A percentile compares a stretch with the other conserved stretches of the same genome.
phyloP scores from a whole-genome alignment of 2,113 vertebrate species.

The Sylvia atricapilla region DNA sequence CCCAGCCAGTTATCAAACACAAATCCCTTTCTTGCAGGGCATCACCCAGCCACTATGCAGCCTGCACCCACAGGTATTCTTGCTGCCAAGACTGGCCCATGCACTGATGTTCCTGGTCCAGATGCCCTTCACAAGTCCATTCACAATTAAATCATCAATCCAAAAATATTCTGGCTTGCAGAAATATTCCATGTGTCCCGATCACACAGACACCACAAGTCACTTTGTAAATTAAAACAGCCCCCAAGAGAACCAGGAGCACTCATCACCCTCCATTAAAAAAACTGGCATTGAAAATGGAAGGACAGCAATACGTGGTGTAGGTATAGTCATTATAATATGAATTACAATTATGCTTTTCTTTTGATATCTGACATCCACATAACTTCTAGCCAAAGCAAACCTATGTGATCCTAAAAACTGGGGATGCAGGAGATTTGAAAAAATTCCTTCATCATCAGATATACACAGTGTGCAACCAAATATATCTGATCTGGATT shows the following conservation, averaged over 20 bases:
- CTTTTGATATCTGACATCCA: not conserved
- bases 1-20: not conserved
- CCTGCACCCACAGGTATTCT: not conserved
- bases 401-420: not conserved
- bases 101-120: not conserved
- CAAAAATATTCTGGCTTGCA: not conserved
- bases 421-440: rapidly evolving
- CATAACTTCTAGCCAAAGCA: not conserved
- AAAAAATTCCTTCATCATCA: not conserved
- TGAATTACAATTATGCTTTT: not conserved
- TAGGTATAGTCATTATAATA: not conserved
- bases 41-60: not conserved
- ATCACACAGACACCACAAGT: not conserved
- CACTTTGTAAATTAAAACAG: not conserved
- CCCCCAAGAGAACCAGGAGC: not conserved
- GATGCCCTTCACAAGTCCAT: not conserved
- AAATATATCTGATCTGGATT: not conserved
- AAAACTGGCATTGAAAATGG: not conserved
- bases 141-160: not conserved
- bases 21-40: not conserved
- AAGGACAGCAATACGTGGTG: not conserved
- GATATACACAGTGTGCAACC: not conserved
- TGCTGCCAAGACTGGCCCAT: not conserved
- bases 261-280: not conserved
- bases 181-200: not conserved